phyloP scores from a whole-genome alignment of 2,113 vertebrate species.

The Geothlypis trichas region DNA sequence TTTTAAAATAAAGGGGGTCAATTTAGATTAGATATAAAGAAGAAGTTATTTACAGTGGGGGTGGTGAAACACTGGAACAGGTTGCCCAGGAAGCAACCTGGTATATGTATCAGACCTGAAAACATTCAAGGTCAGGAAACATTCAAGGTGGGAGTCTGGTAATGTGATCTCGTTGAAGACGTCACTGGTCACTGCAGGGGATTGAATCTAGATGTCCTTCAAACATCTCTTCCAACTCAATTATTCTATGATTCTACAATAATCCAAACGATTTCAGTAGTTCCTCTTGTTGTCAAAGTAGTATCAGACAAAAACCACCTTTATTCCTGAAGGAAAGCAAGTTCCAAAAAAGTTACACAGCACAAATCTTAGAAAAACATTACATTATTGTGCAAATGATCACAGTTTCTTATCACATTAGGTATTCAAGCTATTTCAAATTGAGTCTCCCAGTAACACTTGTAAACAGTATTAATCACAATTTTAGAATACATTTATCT shows the following conservation, averaged over 20 bases:
- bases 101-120: neutral
- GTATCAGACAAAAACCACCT: neutral
- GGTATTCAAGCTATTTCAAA: conserved; percentile 2
- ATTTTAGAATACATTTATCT: conserved; percentile 18
- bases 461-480: conserved; percentile 9
- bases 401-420: neutral
- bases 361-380: neutral
- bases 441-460: neutral
- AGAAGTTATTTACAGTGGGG: neutral
- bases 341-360: neutral
- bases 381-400: neutral
- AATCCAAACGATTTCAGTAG: neutral
- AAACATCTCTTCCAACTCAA: neutral
- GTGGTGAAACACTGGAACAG: neutral
- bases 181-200: neutral
- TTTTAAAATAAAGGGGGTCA: neutral
- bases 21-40: neutral
- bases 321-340: neutral
- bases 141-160: too few species aligned
- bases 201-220: neutral
- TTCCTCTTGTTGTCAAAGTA: neutral
- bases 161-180: neutral
- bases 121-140: neutral
- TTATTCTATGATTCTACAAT: neutral
- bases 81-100: neutral